Conservation (phyloP, 2,888 invertebrate genomes). For the Dryadula phaetusa region DNA sequence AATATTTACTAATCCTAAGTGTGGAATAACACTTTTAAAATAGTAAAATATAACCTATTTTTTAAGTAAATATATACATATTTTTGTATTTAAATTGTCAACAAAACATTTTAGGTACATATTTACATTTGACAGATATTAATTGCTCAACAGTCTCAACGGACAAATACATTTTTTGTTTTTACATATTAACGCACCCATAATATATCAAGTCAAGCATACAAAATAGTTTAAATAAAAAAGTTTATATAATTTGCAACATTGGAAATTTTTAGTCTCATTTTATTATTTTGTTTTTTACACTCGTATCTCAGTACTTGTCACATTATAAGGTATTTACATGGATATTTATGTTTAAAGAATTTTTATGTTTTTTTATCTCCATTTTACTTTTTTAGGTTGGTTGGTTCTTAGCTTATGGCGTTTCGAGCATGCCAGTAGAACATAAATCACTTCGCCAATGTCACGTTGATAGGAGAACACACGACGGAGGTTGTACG, state of each 20-base stretch:
- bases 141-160: neutral
- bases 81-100: too few relatives aligned
- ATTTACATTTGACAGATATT: neutral
- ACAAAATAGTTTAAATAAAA: neutral
- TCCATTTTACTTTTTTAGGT: too few relatives aligned
- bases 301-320: neutral
- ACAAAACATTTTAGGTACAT: too few relatives aligned
- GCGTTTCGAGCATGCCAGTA: too few relatives aligned
- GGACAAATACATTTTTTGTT: neutral
- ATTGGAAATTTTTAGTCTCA: neutral
- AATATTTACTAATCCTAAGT: too few relatives aligned
- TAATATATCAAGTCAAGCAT: neutral
- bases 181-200: neutral
- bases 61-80: too few relatives aligned
- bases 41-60: too few relatives aligned
- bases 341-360: neutral
- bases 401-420: too few relatives aligned
- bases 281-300: slow-evolving; percentile 1
- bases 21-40: too few relatives aligned
- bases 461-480: too few relatives aligned
- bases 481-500: too few relatives aligned
- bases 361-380: neutral
- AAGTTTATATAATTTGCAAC: neutral
- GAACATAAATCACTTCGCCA: too few relatives aligned
- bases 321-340: neutral